Evolutionary conservation across 2,888 invertebrate species (phyloP), one percentile per base, ranked within the genome.

Genomic region (Dicroscelio sp.): DNA sequence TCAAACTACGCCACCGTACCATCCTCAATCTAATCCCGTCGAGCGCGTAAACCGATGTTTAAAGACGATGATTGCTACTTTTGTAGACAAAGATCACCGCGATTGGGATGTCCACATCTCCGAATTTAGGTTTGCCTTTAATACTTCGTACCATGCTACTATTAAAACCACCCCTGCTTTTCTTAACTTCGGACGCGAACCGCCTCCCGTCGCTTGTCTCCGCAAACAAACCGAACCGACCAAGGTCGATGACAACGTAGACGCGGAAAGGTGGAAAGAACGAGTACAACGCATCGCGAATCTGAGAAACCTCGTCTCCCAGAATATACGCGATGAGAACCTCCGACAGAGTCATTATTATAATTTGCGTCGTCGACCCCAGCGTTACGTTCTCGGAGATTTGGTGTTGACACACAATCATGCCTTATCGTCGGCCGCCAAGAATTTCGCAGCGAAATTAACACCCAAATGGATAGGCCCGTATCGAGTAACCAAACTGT

Each of bases 381-480:
- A 33, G 10, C 1, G 6, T 3, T 67, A 52, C 20, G 6, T 0
- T 2, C 17, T 31, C 2, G 75, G 75, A 8, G 82, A 82, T 20
- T 2, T 35, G 25, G 82, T 82, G 0, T 35, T 69, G 31, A 10
- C n/a, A 8, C 31, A 30, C 4, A 69, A 58, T 17, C 69, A 55
- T 3, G 55, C 20, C 12, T 27, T 82, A 1, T 82, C 69, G 0
- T 82, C 82, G 5, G 55, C 55, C 8, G 12, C 27, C 0, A 52
- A 82, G n/a, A 30, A 71, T 20, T 82, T 82, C 20, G 52, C 82
- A 14, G 48, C 82, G 1, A 82, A 82, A 69, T 35, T 82, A 23
- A 58, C 52, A 2, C 82, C 71, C 8, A 27, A 58, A 27, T 82
- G 69, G 69, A 14, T 38, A 0, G 82, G 82, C 1, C 82, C 82